phyloP scores from a whole-genome alignment of 2,888 invertebrate genomes.

The Myopa tessellatipennis region DNA sequence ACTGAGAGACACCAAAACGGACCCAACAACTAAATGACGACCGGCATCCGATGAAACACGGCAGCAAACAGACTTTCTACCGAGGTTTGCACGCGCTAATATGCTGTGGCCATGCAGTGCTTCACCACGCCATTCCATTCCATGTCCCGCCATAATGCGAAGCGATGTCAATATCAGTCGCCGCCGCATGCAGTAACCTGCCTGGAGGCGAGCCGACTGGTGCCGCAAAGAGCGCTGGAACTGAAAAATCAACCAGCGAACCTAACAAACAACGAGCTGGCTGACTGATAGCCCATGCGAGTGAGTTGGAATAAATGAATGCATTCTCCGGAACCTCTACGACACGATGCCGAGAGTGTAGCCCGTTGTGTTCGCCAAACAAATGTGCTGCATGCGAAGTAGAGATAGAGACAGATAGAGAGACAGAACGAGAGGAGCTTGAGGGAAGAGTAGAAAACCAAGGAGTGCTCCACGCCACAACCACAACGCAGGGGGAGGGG shows the following conservation, averaged over 20 bases:
- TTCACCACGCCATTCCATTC: neutral
- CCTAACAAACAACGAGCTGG: neutral
- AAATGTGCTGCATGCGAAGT: neutral
- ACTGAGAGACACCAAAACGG: neutral
- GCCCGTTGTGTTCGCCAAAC: neutral
- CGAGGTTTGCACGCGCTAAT: slow-evolving; percentile 27
- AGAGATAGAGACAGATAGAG: no score
- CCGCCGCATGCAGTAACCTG: slow-evolving; percentile 6
- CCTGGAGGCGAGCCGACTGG: neutral
- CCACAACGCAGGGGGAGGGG: neutral
- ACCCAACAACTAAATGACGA: slow-evolving; percentile 24
- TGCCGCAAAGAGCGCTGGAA: no score
- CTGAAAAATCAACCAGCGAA: neutral
- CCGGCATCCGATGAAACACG: neutral
- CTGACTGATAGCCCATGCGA: slow-evolving; percentile 19
- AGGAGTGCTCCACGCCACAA: neutral
- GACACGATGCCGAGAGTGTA: neutral
- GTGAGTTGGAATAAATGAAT: slow-evolving; percentile 33
- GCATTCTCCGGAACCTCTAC: slow-evolving; percentile 15
- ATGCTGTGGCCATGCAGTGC: neutral
- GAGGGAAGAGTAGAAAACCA: neutral
- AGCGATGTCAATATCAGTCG: slow-evolving; percentile 19
- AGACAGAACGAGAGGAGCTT: no score
- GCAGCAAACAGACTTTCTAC: neutral
- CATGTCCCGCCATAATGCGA: neutral